phyloP scores from a whole-genome alignment of 64 coral and sea anemone species.

The Pocillopora damicornis region DNA sequence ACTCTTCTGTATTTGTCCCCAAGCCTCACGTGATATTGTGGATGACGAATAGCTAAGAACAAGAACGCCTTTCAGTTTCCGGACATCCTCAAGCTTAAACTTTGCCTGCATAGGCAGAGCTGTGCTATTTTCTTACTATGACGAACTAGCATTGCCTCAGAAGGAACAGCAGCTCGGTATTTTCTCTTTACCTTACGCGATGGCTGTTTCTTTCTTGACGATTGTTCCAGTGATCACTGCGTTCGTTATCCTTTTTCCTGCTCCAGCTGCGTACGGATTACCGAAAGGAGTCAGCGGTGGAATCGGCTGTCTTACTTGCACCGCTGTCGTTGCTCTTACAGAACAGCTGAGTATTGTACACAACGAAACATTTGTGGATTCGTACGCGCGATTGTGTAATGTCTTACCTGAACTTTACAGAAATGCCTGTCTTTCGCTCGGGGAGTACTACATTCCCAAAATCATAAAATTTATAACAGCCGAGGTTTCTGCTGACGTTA shows the following conservation, averaged over 20 bases:
- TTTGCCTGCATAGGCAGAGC: too few relatives aligned
- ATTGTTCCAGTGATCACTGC: background rate
- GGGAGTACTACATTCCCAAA: conserved; percentile 58
- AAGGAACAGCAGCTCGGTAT: background rate
- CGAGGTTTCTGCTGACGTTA: conserved; percentile 72
- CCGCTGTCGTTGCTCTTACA: conserved; percentile 71
- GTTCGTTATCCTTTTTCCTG: conserved; percentile 16
- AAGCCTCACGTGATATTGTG: too few relatives aligned
- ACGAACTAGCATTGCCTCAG: too few relatives aligned
- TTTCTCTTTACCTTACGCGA: background rate
- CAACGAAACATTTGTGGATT: conserved; percentile 78
- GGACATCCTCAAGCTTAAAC: too few relatives aligned
- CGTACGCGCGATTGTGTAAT: conserved; percentile 62
- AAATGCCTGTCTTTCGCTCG: conserved; percentile 61
- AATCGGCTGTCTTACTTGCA: conserved; percentile 66
- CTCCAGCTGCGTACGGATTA: conserved; percentile 18
- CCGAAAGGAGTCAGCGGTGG: conserved; percentile 88
- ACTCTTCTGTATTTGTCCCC: too few relatives aligned
- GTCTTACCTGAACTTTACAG: conserved; percentile 52
- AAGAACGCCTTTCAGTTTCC: too few relatives aligned
- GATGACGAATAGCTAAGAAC: too few relatives aligned
- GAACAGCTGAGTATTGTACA: conserved; percentile 76
- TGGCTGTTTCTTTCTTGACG: background rate
- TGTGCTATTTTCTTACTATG: too few relatives aligned
- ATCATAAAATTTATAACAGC: conserved; percentile 55